These are phyloP conservation scores for Strigamia maritima DNA, from an alignment of 2,888 invertebrate species.

Conservation along the genomic window DNA sequence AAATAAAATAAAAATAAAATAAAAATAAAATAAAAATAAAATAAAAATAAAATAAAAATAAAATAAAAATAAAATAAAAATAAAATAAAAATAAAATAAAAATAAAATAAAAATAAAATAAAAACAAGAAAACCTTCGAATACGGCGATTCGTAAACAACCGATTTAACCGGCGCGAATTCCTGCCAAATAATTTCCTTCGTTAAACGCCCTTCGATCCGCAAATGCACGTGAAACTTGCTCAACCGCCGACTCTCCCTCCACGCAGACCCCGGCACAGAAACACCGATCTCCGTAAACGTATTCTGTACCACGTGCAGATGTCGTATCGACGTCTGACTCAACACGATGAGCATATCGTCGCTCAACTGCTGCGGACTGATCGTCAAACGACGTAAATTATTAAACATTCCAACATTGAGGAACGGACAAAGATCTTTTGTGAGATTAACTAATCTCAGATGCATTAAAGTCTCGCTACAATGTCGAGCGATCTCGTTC, in stretches of 20 bases:
- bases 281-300: conserved; percentile 52
- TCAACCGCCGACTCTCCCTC: conserved; percentile 59
- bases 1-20: too few species aligned
- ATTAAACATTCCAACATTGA: conserved; percentile 72
- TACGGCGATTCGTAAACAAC: conserved; percentile 64
- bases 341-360: conserved; percentile 66
- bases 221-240: conserved; percentile 66
- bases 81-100: too few species aligned
- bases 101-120: too few species aligned
- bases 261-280: conserved; percentile 53
- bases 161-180: conserved; percentile 65
- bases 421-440: conserved; percentile 64
- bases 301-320: conserved; percentile 70
- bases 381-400: conserved; percentile 62
- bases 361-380: conserved; percentile 66
- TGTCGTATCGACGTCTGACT: conserved; percentile 61
- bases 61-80: too few species aligned
- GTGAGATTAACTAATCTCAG: conserved; percentile 73
- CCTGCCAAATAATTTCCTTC: conserved; percentile 65
- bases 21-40: too few species aligned
- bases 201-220: conserved; percentile 61
- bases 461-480: conserved; percentile 62
- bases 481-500: conserved; percentile 63
- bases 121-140: conserved; percentile 61
- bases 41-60: too few species aligned